Percentiles rank a stretch among this genome's conserved stretches.
phyloP scores from a whole-genome alignment of 1,140 invertebrate genomes.

The Campoletis sonorensis region DNA sequence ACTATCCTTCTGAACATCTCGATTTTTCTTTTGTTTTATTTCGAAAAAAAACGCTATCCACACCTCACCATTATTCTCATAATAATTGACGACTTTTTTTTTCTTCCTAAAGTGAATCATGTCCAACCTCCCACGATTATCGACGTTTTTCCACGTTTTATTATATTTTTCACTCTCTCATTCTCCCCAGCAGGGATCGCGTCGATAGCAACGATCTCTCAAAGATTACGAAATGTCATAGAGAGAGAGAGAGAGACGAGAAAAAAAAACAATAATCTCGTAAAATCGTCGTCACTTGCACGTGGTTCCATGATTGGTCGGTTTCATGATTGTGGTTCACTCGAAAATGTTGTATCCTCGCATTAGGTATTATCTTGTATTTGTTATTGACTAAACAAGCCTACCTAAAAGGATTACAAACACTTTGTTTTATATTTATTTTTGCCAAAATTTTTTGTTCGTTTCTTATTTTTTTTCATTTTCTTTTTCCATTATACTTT shows the following conservation, averaged over 20 bases:
- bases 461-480: background rate
- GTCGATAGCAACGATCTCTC: background rate
- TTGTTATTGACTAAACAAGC: slow-evolving; percentile 63
- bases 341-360: slow-evolving; percentile 33
- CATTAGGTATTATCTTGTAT: slow-evolving; percentile 58
- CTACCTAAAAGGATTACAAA: slow-evolving; percentile 62
- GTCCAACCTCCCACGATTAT: slow-evolving; percentile 9
- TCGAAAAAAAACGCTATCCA: slow-evolving; percentile 47
- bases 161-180: slow-evolving; percentile 45
- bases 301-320: too few species aligned
- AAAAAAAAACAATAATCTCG: slow-evolving; percentile 14
- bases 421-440: slow-evolving; percentile 58
- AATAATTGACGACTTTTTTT: slow-evolving; percentile 74
- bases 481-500: too few species aligned
- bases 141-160: slow-evolving; percentile 51
- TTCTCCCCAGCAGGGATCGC: background rate
- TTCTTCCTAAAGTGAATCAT: slow-evolving; percentile 55
- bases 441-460: background rate
- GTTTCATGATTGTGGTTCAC: slow-evolving; percentile 6
- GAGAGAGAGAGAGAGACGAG: background rate
- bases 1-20: background rate
- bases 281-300: slow-evolving; percentile 1
- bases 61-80: slow-evolving; percentile 65
- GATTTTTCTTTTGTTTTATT: slow-evolving; percentile 44
- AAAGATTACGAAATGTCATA: background rate